Evolutionary conservation across 1,140 invertebrate species (phyloP).

Genomic region (Zaprionus ghesquierei): DNA sequence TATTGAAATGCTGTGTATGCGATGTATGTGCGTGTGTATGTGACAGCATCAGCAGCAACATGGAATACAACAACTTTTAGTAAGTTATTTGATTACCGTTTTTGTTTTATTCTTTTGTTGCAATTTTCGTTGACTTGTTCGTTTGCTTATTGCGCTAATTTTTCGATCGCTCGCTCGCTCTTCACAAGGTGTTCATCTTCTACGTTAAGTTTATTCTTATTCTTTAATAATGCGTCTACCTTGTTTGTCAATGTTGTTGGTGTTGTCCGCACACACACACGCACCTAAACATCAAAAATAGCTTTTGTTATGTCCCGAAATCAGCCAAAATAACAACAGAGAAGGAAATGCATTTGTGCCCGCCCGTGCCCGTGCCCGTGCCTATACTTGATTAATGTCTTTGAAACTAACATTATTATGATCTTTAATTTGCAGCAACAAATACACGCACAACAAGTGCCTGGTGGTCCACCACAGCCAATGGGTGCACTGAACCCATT

Average conservation of each 20-base stretch:
- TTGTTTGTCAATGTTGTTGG: conserved; percentile 45
- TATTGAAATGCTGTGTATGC: conserved; percentile 25
- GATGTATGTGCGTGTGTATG: conserved; percentile 23
- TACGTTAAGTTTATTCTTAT: not conserved
- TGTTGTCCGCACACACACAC: conserved; percentile 48
- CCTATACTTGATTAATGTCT: not conserved
- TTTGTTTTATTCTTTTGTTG: conserved; percentile 63
- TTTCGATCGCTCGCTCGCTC: conserved; percentile 36
- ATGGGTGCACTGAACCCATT: conserved; percentile 81
- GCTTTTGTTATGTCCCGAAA: conserved; percentile 38
- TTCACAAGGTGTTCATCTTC: conserved; percentile 46
- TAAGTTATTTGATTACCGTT: conserved; percentile 84
- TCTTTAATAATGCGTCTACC: not conserved
- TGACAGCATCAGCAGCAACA: conserved; percentile 86
- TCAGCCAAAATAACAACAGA: conserved; percentile 22
- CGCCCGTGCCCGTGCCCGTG: not conserved
- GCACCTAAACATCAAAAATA: conserved; percentile 33
- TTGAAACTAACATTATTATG: conserved; percentile 7
- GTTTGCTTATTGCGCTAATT: conserved; percentile 45
- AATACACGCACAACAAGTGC: conserved; percentile 83
- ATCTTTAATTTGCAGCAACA: conserved; percentile 83
- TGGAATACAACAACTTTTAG: conserved; percentile 86
- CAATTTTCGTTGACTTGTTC: conserved; percentile 48
- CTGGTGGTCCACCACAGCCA: conserved; percentile 81
- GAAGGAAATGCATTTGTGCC: conserved; percentile 9